Evolutionary conservation across 2,888 invertebrate species (phyloP).

Genomic region (Drosophila siamana): DNA sequence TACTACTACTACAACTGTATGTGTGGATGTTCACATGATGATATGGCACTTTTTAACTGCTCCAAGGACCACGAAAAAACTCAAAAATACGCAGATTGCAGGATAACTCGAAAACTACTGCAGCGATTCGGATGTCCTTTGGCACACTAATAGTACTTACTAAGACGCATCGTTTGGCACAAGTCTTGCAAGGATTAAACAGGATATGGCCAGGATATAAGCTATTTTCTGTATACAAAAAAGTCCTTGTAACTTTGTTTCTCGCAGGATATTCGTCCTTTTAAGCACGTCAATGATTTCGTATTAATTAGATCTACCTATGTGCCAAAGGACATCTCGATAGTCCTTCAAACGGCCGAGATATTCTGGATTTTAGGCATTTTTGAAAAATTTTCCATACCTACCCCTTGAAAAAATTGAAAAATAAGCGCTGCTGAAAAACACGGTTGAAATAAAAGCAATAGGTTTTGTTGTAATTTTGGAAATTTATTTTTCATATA

Average conservation of each 20-base stretch:
- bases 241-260: neutral
- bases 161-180: neutral
- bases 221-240: neutral
- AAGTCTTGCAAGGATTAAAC: neutral
- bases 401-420: neutral
- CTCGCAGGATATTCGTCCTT: neutral
- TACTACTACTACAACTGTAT: too few relatives aligned
- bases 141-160: neutral
- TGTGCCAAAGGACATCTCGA: neutral
- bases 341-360: neutral
- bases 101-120: neutral
- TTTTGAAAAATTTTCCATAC: neutral
- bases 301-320: neutral
- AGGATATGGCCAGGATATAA: neutral
- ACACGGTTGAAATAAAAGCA: neutral
- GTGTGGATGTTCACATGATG: too few relatives aligned
- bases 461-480: conserved; percentile 58
- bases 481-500: conserved; percentile 79
- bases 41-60: too few relatives aligned
- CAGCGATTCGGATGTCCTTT: neutral
- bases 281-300: neutral
- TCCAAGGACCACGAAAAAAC: too few relatives aligned
- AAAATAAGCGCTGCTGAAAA: neutral
- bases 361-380: neutral
- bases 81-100: neutral